Base-by-base conservation (phyloP, 2,888 invertebrate genomes). In the Caenorhabditis sp. region DNA sequence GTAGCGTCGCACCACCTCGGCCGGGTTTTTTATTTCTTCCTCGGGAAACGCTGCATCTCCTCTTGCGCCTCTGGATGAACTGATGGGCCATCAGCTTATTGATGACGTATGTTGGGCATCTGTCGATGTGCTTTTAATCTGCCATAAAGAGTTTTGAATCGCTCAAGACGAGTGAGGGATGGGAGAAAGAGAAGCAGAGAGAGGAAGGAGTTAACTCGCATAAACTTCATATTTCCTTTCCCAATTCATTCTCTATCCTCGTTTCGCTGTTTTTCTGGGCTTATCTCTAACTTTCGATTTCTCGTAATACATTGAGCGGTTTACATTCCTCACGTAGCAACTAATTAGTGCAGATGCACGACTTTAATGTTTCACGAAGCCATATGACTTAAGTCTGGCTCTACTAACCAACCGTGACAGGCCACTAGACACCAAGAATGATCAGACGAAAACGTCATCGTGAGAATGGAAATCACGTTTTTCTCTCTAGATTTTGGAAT, bases 71-170 rank as follows among this genome's bases (percentile, higher is more conserved):
- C 47, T 19, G 66, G 66, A 66, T 66, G 35, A 66, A 66, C 66
- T 66, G 66, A 66, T 66, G 66, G 51, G 47, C 51, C 19, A 19
- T 26, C 28, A 51, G 66, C 66, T 66, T 66, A 66, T 51, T 51
- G 51, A 28, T 66, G 66, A 66, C 66, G 66, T 66, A 10, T 4
- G 6, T 26, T 51, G 51, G n/a, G n/a, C 54, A 26, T 54, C 54
- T 26, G 54, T 54, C 54, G 14, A 54, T 54, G 22, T 47, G 59
- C 59, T 35, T 28, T 31, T 59, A 24, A 24, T 66, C 49, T 28
- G 24, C 26, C 63, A 35, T 49, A 22, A 38, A 19, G 49, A 16
- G 35, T 69, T 54, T 51, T 24, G 4, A 69, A 49, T 47, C 8
- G 47, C 26, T 2, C 16, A 24, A 26, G 22, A 38, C 2, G 10